Base-by-base conservation (phyloP, 2,797 vertebrate species). In the Sphenodon punctatus region DNA sequence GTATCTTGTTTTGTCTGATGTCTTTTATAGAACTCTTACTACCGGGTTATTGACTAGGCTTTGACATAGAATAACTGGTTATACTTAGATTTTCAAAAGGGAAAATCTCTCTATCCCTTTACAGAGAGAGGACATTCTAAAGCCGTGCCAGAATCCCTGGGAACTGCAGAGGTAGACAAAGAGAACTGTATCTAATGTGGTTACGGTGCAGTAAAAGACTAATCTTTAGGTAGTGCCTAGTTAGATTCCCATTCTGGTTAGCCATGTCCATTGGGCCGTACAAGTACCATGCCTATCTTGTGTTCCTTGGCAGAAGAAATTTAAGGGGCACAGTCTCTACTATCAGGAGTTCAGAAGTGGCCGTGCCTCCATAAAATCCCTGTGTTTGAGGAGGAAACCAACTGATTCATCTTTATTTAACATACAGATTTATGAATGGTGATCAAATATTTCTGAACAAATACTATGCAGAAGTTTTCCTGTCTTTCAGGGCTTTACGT, bases 401-500 rank as follows among this genome's bases (percentile, higher is more conserved):
- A n/a, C n/a, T n/a, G n/a, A n/a, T n/a, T n/a, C n/a, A n/a, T n/a
- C n/a, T n/a, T n/a, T n/a, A n/a, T n/a, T n/a, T n/a, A n/a, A n/a
- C n/a, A n/a, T n/a, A n/a, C n/a, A n/a, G n/a, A n/a, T n/a, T n/a
- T n/a, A n/a, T n/a, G n/a, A n/a, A n/a, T n/a, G n/a, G n/a, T n/a
- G n/a, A n/a, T n/a, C n/a, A n/a, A n/a, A n/a, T n/a, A n/a, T 58
- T 67, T 39, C 58, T 45, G 75, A 19, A 32, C 38, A 55, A 42
- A 39, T 46, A 69, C 46, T 55, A 27, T 41, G 42, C n/a, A n/a
- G 38, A 1, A 67, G 27, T 83, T 16, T 82, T 93, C 55, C 25
- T 93, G 1, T 92, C 59, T 93, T 94, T 85, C 93, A 99, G 98
- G 98, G 98, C 92, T 99, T 99, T 92, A 99, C 98, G 3, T 99